Percentiles rank a stretch among this genome's conserved stretches.
These are phyloP conservation scores for Ceratothoa steindachneri DNA, from an alignment of 2,888 invertebrate species.

Conservation along the genomic window DNA sequence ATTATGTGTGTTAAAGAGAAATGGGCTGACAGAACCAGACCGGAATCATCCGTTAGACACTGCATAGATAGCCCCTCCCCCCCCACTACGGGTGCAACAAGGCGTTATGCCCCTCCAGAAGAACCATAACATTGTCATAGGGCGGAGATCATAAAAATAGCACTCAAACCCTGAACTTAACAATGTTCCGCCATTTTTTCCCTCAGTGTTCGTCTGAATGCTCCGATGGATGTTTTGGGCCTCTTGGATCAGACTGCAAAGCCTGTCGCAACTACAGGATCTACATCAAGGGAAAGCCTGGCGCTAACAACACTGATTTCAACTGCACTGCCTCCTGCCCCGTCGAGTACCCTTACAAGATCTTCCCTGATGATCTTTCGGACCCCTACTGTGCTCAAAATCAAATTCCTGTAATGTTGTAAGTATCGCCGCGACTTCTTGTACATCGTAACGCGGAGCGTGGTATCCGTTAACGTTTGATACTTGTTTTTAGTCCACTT, in stretches of 20 bases:
- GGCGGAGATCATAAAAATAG: too few relatives aligned
- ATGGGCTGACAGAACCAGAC: too few relatives aligned
- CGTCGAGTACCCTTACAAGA: conserved; percentile 68
- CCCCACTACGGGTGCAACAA: too few relatives aligned
- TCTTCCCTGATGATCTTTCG: conserved; percentile 65
- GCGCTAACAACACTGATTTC: conserved; percentile 63
- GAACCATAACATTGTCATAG: too few relatives aligned
- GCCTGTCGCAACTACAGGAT: conserved; percentile 74
- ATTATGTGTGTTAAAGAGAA: too few relatives aligned
- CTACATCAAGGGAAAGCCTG: conserved; percentile 55
- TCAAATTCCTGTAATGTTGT: conserved; percentile 33
- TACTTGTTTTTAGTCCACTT: not conserved
- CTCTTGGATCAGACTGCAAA: conserved; percentile 68
- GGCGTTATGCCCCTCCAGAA: too few relatives aligned
- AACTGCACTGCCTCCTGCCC: conserved; percentile 84
- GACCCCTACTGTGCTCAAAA: conserved; percentile 75
- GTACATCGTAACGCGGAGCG: not conserved
- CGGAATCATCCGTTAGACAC: too few relatives aligned
- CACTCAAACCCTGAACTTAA: too few relatives aligned
- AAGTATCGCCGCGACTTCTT: conserved; percentile 13
- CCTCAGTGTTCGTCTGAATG: conserved; percentile 69
- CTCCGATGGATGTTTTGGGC: conserved; percentile 70
- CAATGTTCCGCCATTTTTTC: too few relatives aligned
- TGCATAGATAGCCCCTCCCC: too few relatives aligned
- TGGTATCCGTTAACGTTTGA: not conserved